Conservation (phyloP, 1,140 invertebrate genomes). For the Meloidogyne hapla region DNA sequence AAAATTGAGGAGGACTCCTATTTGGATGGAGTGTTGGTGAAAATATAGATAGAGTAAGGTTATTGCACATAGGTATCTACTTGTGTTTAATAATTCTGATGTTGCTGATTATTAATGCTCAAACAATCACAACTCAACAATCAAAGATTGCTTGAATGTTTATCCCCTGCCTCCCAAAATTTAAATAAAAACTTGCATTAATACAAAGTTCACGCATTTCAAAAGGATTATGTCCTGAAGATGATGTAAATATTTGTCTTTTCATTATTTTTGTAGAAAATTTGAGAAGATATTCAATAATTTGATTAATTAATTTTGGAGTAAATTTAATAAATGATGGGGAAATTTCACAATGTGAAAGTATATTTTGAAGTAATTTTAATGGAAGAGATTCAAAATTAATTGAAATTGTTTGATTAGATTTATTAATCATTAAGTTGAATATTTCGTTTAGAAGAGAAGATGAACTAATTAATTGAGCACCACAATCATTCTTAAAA, state of each 20-base stretch:
- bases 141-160: too few species aligned
- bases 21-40: too few species aligned
- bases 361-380: constrained; percentile 14
- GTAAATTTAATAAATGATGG: too few species aligned
- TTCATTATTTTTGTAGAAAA: neutral
- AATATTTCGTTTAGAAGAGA: neutral
- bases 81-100: too few species aligned
- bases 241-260: neutral
- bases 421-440: neutral
- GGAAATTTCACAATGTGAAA: neutral
- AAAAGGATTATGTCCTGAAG: neutral
- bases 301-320: neutral
- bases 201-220: neutral
- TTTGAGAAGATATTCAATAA: constrained; percentile 2
- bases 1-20: too few species aligned
- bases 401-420: neutral
- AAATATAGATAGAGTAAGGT: too few species aligned
- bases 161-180: neutral
- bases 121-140: too few species aligned
- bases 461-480: constrained; percentile 7
- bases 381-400: neutral
- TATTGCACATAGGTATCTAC: too few species aligned
- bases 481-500: constrained; percentile 16
- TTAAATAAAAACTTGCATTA: neutral
- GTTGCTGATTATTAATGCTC: too few species aligned